Percentiles rank a stretch among this genome's conserved stretches.
These are phyloP conservation scores for Hypanus sabinus DNA, from an alignment of 2,113 vertebrate genomes.

Conservation along the genomic window DNA sequence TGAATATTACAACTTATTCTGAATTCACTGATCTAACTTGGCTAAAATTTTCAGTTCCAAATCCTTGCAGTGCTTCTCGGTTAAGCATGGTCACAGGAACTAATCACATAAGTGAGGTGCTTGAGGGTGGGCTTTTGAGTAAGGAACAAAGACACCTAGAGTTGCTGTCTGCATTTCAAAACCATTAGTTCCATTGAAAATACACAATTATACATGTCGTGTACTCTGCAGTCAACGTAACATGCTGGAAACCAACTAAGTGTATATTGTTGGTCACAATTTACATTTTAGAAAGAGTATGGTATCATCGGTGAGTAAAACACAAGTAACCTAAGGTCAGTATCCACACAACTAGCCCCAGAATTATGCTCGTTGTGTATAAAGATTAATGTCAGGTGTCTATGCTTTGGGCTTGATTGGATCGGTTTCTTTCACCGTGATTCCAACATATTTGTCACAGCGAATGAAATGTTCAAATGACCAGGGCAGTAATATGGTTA, in stretches of 20 bases:
- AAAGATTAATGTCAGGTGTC: not conserved
- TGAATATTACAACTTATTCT: not conserved
- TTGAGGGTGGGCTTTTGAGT: not conserved
- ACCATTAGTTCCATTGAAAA: too few relatives aligned
- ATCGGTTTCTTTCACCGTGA: too few relatives aligned
- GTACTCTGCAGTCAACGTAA: not conserved
- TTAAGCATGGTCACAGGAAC: not conserved
- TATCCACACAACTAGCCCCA: not conserved
- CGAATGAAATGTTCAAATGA: too few relatives aligned
- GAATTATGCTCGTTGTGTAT: not conserved
- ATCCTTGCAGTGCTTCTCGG: not conserved
- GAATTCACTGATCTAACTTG: not conserved
- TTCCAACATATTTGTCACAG: too few relatives aligned
- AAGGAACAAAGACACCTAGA: not conserved
- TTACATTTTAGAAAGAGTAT: not conserved
- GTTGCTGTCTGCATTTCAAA: too few relatives aligned
- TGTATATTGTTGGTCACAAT: not conserved
- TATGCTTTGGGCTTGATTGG: too few relatives aligned
- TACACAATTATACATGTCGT: not conserved
- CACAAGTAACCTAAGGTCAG: not conserved
- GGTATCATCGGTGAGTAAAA: not conserved
- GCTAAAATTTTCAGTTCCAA: not conserved
- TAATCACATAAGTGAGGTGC: not conserved
- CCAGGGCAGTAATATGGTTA: too few relatives aligned
- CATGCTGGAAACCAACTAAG: not conserved